Evolutionary conservation across 2,888 invertebrate genomes (phyloP).

Genomic region (Gryllus longicercus): DNA sequence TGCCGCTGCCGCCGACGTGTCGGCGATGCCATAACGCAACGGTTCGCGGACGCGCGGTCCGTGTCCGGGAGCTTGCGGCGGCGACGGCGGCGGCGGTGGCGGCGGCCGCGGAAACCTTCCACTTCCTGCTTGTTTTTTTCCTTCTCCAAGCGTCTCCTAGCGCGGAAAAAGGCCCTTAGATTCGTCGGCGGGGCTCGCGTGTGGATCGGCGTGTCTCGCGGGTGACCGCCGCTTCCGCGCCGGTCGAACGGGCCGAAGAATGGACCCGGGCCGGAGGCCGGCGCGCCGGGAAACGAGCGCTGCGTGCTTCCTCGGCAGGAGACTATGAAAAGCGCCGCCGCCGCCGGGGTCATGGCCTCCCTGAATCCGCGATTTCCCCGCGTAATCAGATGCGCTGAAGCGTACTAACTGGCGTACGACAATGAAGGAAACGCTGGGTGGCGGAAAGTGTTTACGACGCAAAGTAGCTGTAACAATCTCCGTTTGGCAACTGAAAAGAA

Average conservation of each 20-base stretch:
- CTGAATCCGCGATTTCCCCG: background rate
- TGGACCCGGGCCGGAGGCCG: background rate
- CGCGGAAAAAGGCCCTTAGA: constrained; percentile 2
- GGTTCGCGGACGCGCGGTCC: background rate
- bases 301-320: background rate
- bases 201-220: background rate
- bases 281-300: background rate
- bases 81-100: background rate
- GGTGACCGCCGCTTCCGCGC: background rate
- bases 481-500: too few species aligned
- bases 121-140: background rate
- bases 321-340: background rate
- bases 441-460: too few species aligned
- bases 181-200: background rate
- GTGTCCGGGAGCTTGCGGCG: background rate
- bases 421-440: too few species aligned
- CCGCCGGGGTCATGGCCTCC: background rate
- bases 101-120: background rate
- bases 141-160: background rate
- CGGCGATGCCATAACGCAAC: background rate
- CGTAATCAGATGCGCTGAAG: too few species aligned
- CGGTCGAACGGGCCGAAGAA: background rate
- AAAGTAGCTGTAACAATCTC: too few species aligned
- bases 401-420: too few species aligned
- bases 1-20: background rate